Percentiles rank a stretch among this genome's conserved stretches.
Conservation (phyloP, 2,797 vertebrate species). For the Orientallactaga sibirica region DNA sequence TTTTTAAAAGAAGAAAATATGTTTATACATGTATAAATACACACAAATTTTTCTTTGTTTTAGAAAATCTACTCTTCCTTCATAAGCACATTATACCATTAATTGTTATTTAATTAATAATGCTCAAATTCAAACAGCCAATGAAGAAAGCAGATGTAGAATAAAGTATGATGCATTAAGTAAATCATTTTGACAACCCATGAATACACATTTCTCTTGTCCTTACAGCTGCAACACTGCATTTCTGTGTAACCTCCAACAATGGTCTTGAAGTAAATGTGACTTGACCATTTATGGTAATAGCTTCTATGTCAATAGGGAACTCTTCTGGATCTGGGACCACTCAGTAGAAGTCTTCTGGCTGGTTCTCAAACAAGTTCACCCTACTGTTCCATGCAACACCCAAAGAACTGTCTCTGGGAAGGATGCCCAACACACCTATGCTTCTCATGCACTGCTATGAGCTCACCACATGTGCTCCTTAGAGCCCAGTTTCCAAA, state of each 20-base stretch:
- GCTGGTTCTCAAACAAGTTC: not conserved
- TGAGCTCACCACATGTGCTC: not conserved
- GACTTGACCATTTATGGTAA: not conserved
- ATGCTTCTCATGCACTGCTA: not conserved
- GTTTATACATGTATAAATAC: not conserved
- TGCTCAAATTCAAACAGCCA: not conserved
- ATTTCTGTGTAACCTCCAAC: not conserved
- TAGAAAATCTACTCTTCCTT: not conserved
- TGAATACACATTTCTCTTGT: not conserved
- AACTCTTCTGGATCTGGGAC: not conserved
- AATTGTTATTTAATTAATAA: constrained; percentile 39
- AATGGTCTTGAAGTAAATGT: not conserved
- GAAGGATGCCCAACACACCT: not conserved
- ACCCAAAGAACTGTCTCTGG: not conserved
- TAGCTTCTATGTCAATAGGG: not conserved
- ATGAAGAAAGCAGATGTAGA: not conserved
- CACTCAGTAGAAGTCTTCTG: not conserved
- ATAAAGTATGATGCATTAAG: not conserved
- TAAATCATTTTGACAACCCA: not conserved
- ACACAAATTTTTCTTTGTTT: not conserved
- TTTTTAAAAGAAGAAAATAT: not conserved
- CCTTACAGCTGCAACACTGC: not conserved
- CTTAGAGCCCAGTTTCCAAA: not conserved
- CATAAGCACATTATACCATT: not conserved
- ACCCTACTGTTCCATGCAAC: not conserved